A percentile compares a stretch with the other conserved stretches of the same genome.
Conservation (phyloP, 2,888 invertebrate species). For the Cantharis rufa region DNA sequence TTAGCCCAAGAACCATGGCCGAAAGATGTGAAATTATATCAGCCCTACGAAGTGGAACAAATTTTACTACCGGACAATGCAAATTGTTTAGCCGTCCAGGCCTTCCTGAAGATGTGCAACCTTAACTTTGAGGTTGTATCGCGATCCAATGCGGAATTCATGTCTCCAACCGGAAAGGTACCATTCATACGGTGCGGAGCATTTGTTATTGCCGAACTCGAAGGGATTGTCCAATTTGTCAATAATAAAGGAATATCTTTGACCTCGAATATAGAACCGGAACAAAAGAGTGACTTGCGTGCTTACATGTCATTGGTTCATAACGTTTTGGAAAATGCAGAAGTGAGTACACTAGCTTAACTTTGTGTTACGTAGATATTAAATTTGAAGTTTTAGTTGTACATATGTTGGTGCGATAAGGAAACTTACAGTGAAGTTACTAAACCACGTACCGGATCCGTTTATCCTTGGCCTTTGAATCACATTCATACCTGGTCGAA, state of each 20-base stretch:
- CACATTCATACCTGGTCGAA: conserved; percentile 80
- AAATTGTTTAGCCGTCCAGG: conserved; percentile 89
- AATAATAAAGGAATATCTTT: conserved; percentile 81
- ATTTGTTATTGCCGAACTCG: conserved; percentile 87
- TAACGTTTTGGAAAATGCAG: conserved; percentile 87
- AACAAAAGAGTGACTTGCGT: conserved; percentile 87
- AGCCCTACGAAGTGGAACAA: conserved; percentile 92
- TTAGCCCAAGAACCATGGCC: conserved; percentile 90
- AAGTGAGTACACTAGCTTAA: conserved; percentile 59
- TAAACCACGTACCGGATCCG: conserved; percentile 81
- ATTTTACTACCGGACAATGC: conserved; percentile 93
- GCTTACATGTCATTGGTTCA: conserved; percentile 92
- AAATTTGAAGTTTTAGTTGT: conserved; percentile 61
- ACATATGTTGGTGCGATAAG: conserved; percentile 85
- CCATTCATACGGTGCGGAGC: conserved; percentile 92
- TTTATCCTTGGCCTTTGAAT: conserved; percentile 93
- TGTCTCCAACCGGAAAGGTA: conserved; percentile 92
- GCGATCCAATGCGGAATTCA: conserved; percentile 90
- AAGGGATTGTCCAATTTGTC: conserved; percentile 88
- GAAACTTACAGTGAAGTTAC: conserved; percentile 82
- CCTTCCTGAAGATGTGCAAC: conserved; percentile 91
- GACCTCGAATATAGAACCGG: conserved; percentile 70
- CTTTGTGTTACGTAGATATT: not conserved
- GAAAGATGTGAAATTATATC: conserved; percentile 81
- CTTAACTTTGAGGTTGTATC: conserved; percentile 82